Evolutionary conservation across 2,888 invertebrate genomes (phyloP).

Genomic region (Chloromyia formosa): DNA sequence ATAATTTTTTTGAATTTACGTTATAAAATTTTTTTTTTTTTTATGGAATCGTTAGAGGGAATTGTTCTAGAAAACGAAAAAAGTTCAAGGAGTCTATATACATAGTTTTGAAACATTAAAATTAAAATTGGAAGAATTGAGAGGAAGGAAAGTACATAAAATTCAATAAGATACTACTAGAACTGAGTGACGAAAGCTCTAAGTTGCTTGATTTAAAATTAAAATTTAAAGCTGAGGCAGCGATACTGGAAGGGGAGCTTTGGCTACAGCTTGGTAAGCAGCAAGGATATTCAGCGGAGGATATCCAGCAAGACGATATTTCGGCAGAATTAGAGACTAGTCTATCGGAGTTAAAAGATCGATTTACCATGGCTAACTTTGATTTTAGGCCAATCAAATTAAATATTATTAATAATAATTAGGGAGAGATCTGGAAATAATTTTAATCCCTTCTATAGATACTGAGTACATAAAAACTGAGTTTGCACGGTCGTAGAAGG

Average conservation of each 20-base stretch:
- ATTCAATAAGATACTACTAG: neutral
- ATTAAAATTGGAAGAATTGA: neutral
- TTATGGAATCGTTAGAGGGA: neutral
- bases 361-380: neutral
- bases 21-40: too few relatives aligned
- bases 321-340: neutral
- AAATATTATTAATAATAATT: too few relatives aligned
- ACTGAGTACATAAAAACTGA: too few relatives aligned
- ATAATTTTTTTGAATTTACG: too few relatives aligned
- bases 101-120: neutral
- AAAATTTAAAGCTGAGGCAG: neutral
- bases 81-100: neutral
- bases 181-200: neutral
- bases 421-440: too few relatives aligned
- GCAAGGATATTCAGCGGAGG: neutral
- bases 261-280: slow-evolving; percentile 5
- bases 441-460: too few relatives aligned
- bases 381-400: too few relatives aligned
- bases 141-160: neutral
- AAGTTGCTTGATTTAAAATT: slow-evolving; percentile 1
- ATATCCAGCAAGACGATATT: neutral
- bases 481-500: too few relatives aligned
- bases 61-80: neutral
- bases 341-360: neutral
- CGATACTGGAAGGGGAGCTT: neutral